Evolutionary conservation across 2,888 invertebrate genomes (phyloP).

Genomic region (Trichogramma dendrolimi): DNA sequence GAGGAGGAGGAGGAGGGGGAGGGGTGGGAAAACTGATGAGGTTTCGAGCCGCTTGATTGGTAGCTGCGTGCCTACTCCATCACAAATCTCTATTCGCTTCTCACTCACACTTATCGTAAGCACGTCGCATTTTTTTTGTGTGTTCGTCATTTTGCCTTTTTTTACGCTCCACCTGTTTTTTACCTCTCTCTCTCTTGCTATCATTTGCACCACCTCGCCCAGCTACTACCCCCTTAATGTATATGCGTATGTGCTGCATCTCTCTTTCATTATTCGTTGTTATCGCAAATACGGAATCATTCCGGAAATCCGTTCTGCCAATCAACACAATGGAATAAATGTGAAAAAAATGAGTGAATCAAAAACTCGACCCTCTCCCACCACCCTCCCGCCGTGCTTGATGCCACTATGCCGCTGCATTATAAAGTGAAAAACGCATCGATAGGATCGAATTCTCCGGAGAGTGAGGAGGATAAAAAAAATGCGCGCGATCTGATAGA

Average conservation of each 20-base stretch:
- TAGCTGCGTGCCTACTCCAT: slow-evolving; percentile 48
- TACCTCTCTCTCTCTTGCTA: neutral
- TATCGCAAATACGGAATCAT: slow-evolving; percentile 30
- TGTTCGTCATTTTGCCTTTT: slow-evolving; percentile 28
- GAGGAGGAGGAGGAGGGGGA: slow-evolving; percentile 34
- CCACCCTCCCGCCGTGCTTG: neutral
- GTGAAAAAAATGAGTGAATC: slow-evolving; percentile 25
- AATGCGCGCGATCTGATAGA: neutral
- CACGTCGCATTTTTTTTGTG: slow-evolving; percentile 20
- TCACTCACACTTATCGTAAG: slow-evolving; percentile 20
- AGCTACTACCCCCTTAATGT: slow-evolving; percentile 1
- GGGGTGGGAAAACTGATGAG: slow-evolving; percentile 49
- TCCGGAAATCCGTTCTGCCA: slow-evolving; percentile 27
- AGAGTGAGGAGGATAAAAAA: slow-evolving; percentile 6
- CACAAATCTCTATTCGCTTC: slow-evolving; percentile 31
- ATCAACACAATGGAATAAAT: slow-evolving; percentile 28
- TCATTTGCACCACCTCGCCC: neutral
- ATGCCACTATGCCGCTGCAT: slow-evolving; percentile 5
- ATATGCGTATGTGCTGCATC: slow-evolving; percentile 1
- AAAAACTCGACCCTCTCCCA: slow-evolving; percentile 12
- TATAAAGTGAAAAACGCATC: slow-evolving; percentile 23
- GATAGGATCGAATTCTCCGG: slow-evolving; percentile 12
- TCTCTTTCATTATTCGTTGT: slow-evolving; percentile 28
- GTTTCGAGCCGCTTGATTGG: slow-evolving; percentile 52
- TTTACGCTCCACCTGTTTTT: slow-evolving; percentile 15